Evolutionary conservation across 2,888 invertebrate species (phyloP), one percentile per base, ranked within the genome.

Genomic region (Phoronis australis): DNA sequence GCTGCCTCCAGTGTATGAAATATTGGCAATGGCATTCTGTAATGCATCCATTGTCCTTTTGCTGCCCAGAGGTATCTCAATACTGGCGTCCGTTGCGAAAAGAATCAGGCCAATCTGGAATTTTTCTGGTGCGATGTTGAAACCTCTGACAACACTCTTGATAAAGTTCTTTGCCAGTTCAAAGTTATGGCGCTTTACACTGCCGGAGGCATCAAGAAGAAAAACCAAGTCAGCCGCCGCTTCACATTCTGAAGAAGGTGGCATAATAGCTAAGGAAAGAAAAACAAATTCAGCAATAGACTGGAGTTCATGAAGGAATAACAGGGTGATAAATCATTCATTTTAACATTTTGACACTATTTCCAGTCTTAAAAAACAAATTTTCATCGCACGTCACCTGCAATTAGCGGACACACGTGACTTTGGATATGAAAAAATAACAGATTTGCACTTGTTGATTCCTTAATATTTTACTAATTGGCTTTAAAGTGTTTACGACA

Each of bases 1-100:
- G 43, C 61, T 60, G n/a, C 67, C 67, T 1, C 57, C 44, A 26
- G 58, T 56, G 50, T 68, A 69, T 0, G 57, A 59, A n/a, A 66
- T 61, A 9, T 50, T 43, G 18, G 58, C 49, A 22, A 69, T 58
- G 42, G 62, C 66, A 45, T 38, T 23, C 44, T 38, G 15, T 42
- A 49, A 26, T 1, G 24, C 51, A 3, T 44, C 21, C 20, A 39
- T 42, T 18, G 60, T 54, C 1, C 37, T 42, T 46, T 58, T 62
- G 0, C 39, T 27, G 50, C 56, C 63, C 38, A 71, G 51, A 41
- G 66, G 55, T 48, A 69, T 66, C 44, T 60, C 49, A 6, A 64
- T 51, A 31, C 56, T n/a, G n/a, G 59, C 52, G 2, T 50, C 42
- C 22, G 57, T 54, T 40, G 60, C 53, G 54, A 54, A 66, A 31